Evolutionary conservation across 2,797 vertebrate species (phyloP).

Genomic region (Cygnus olor): DNA sequence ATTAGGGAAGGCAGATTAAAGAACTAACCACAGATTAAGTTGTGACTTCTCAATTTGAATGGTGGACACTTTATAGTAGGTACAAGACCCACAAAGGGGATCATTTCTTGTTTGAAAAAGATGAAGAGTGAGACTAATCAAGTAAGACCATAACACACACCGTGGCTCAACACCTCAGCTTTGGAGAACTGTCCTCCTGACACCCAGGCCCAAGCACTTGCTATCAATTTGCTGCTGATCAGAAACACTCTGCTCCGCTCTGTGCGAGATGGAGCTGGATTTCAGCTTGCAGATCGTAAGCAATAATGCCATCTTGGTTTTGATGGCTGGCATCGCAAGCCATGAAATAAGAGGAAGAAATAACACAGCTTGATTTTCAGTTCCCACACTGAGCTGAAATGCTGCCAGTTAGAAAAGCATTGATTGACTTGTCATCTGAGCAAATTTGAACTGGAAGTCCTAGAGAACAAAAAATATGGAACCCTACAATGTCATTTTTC

Average conservation of each 20-base stretch:
- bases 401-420: neutral
- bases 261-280: neutral
- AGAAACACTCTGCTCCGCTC: too few species aligned
- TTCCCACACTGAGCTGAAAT: neutral
- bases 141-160: neutral
- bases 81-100: neutral
- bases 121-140: neutral
- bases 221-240: neutral
- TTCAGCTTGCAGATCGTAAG: neutral
- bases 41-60: neutral
- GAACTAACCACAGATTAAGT: neutral
- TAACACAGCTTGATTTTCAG: neutral
- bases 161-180: too few species aligned
- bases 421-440: conserved; percentile 26
- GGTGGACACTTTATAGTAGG: accelerated
- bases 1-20: neutral
- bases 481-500: conserved; percentile 26
- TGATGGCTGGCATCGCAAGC: neutral
- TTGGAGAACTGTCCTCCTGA: too few species aligned
- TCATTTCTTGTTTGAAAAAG: neutral
- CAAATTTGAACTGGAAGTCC: conserved; percentile 19
- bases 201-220: neutral
- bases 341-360: neutral
- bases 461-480: neutral
- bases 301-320: accelerated